phyloP scores from a whole-genome alignment of 2,113 vertebrate genomes.

The Rhinopithecus roxellana region DNA sequence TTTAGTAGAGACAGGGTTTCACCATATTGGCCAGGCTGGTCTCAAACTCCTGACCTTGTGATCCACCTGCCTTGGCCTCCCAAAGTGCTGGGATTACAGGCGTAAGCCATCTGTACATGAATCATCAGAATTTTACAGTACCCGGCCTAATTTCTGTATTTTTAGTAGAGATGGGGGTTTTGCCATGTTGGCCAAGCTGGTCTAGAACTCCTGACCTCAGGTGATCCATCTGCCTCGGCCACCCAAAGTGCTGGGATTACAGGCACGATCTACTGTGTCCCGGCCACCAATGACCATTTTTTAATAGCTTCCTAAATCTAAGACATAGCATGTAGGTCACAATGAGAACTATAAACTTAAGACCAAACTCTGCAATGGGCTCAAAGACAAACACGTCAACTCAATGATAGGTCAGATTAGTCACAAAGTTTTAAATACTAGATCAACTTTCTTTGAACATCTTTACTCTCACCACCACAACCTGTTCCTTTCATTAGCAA shows the following conservation, averaged over 20 bases:
- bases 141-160: too few species aligned
- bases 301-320: constrained; percentile 11
- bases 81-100: too few species aligned
- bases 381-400: not conserved
- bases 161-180: too few species aligned
- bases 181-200: not conserved
- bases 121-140: too few species aligned
- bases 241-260: not conserved
- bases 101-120: too few species aligned
- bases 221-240: not conserved
- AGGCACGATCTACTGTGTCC: not conserved
- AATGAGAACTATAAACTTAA: not conserved
- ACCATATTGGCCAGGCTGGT: too few species aligned
- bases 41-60: too few species aligned
- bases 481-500: not conserved
- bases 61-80: too few species aligned
- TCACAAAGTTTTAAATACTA: not conserved
- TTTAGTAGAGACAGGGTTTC: too few species aligned
- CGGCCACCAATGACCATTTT: not conserved
- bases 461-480: not conserved
- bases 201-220: not conserved
- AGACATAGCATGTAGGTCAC: not conserved
- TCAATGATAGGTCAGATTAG: not conserved
- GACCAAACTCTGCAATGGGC: not conserved
- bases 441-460: not conserved